phyloP scores from a whole-genome alignment of 92 coral and sea anemone species.

The Phenganax marumi region DNA sequence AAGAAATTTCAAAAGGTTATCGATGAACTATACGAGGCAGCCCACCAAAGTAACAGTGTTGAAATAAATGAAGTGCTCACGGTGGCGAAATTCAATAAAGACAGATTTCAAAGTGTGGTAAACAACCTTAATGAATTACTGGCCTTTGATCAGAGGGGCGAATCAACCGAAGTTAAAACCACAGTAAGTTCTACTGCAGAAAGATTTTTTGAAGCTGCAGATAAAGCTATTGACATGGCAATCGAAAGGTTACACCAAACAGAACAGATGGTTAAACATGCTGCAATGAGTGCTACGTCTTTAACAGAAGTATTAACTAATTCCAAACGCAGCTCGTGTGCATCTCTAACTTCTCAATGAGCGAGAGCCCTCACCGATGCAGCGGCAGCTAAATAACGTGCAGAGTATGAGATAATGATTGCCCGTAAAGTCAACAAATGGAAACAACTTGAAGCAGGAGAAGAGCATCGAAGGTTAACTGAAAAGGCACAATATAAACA shows the following conservation, averaged over 20 bases:
- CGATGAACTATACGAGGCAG: background rate
- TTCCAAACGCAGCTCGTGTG: background rate
- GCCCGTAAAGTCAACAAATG: background rate
- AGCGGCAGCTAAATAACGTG: background rate
- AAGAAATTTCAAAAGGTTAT: conserved; percentile 3
- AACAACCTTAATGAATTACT: background rate
- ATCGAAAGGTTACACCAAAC: background rate
- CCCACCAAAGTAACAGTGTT: background rate
- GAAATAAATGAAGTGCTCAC: background rate
- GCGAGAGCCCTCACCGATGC: background rate
- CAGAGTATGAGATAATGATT: background rate
- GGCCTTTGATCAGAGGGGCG: conserved; percentile 1
- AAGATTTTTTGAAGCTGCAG: background rate
- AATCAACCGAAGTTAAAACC: background rate
- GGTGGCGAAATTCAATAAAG: background rate
- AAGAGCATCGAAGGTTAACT: background rate
- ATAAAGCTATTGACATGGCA: background rate
- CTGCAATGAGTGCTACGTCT: no score
- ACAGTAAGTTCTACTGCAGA: conserved; percentile 1
- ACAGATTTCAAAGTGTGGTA: background rate
- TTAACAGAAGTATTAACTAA: no score
- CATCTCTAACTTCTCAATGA: background rate
- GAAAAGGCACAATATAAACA: conserved; percentile 3
- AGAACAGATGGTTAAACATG: background rate
- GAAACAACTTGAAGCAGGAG: conserved; percentile 3